Percentiles rank a stretch among this genome's conserved stretches.
phyloP scores from a whole-genome alignment of 2,797 vertebrate species.

The Oreortyx pictus region DNA sequence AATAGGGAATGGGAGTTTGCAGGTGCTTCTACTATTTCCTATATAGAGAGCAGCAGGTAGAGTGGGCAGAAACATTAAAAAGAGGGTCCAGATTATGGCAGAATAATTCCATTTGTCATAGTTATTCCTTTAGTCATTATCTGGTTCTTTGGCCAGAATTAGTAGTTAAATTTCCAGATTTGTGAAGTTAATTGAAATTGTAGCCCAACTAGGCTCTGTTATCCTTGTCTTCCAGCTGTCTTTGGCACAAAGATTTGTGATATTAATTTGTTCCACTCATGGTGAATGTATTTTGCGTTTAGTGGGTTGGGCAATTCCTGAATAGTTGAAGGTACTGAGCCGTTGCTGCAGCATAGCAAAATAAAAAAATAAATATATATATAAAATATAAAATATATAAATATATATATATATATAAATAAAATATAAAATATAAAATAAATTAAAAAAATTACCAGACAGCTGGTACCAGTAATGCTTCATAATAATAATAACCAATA shows the following conservation, averaged over 20 bases:
- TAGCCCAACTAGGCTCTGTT: neutral
- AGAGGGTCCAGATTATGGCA: neutral
- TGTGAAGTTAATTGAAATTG: neutral
- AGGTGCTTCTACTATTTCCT: neutral
- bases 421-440: too few relatives aligned
- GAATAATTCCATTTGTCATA: neutral
- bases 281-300: constrained; percentile 19
- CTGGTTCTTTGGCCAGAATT: neutral
- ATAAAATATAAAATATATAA: too few relatives aligned
- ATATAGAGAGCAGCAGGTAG: neutral
- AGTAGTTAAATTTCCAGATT: neutral
- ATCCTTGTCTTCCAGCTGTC: neutral
- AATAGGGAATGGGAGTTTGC: neutral
- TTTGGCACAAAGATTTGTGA: neutral
- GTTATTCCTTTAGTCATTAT: neutral
- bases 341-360: neutral
- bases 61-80: neutral
- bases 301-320: neutral
- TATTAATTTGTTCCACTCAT: neutral
- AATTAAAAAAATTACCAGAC: too few relatives aligned
- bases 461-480: too few relatives aligned
- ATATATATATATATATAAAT: too few relatives aligned
- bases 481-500: too few relatives aligned
- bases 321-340: neutral
- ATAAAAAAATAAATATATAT: too few relatives aligned